These are phyloP conservation scores for Spatulosminthurus flaviceps DNA, from an alignment of 2,888 invertebrate species.

Conservation along the genomic window DNA sequence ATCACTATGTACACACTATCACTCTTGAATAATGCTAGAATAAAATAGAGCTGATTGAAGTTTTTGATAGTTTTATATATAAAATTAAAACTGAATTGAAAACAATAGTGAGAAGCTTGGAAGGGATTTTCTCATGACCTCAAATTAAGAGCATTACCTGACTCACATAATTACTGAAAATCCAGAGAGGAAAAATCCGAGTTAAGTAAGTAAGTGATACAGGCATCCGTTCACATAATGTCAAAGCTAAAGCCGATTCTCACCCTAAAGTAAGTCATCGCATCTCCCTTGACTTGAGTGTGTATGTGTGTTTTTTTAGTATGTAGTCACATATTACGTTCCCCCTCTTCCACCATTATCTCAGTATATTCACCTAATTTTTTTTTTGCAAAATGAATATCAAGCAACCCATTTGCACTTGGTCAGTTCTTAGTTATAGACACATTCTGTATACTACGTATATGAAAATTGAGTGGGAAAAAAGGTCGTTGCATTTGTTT, in stretches of 20 bases:
- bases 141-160: slow-evolving; percentile 31
- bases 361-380: not conserved
- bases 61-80: not conserved
- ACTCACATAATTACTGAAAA: slow-evolving; percentile 35
- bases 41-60: no score
- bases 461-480: no score
- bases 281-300: slow-evolving; percentile 14
- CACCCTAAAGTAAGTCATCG: slow-evolving; percentile 33
- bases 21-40: no score
- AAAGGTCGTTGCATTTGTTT: no score
- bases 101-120: slow-evolving; percentile 43
- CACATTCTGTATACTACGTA: no score
- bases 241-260: slow-evolving; percentile 28
- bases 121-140: slow-evolving; percentile 43
- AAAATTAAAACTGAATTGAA: slow-evolving; percentile 33
- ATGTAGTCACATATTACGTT: no score
- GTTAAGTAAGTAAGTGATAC: slow-evolving; percentile 45
- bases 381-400: not conserved
- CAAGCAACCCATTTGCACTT: not conserved
- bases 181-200: slow-evolving; percentile 3
- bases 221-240: slow-evolving; percentile 41
- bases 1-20: no score
- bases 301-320: no score
- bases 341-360: not conserved
- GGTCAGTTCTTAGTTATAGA: no score